Evolutionary conservation across 2,888 invertebrate genomes (phyloP), one percentile per base, ranked within the genome.

Genomic region (Leptarthrus brevirostris): DNA sequence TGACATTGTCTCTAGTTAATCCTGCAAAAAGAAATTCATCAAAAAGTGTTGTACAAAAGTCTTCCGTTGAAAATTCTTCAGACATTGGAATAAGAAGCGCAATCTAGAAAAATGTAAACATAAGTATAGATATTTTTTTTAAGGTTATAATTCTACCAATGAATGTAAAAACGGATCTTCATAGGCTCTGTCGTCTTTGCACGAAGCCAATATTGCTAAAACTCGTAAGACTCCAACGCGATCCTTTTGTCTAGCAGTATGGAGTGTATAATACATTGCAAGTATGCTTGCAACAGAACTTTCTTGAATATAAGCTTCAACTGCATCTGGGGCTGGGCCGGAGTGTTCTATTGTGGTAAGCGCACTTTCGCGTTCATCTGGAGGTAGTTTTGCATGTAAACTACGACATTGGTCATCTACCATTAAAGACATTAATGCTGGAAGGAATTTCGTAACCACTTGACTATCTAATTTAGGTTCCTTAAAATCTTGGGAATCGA

Each of bases 81-180:
- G 92, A 90, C 88, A 97, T 91, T 75, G 93, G 93, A 78, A 96
- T 92, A 5, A 98, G 87, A 54, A 94, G 85, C 0, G 94, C 92
- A 74, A 85, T 85, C 82, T 83, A 52, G 61, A 40, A 69, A 64
- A 49, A n/a, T n/a, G n/a, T n/a, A n/a, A n/a, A n/a, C n/a, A n/a
- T n/a, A n/a, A n/a, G n/a, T n/a, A n/a, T 6, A 26, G 18, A 6
- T 36, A 16, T 14, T n/a, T n/a, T n/a, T n/a, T n/a, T n/a, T n/a
- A n/a, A n/a, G n/a, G n/a, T n/a, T 40, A 72, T n/a, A 69, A 69
- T 14, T 22, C 26, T 80, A 94, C 94, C 79, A 98, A 86, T 12
- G 95, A 94, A 87, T 98, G 97, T 73, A 98, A 86, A 83, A 96
- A 97, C 3, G 96, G 96, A 86, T 98, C 97, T 83, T 97, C 96